Conservation (phyloP, 2,797 vertebrate genomes). For the Rhinoraja longicauda region DNA sequence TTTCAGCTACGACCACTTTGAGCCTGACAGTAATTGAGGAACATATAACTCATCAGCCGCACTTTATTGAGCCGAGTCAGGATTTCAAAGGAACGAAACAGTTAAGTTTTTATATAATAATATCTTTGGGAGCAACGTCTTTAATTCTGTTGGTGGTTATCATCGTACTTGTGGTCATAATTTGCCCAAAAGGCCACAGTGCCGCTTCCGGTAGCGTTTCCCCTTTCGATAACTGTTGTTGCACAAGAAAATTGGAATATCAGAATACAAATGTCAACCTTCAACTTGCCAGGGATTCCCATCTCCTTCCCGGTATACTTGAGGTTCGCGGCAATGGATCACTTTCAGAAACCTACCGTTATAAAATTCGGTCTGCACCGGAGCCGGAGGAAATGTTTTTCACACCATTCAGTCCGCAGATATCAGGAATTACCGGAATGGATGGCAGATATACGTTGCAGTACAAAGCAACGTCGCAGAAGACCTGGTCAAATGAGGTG, state of each 20-base stretch:
- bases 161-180: background rate
- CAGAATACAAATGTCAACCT: background rate
- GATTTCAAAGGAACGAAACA: conserved; percentile 40
- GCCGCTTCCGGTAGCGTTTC: background rate
- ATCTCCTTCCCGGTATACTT: background rate
- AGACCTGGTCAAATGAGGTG: background rate
- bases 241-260: background rate
- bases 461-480: background rate
- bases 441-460: too few species aligned
- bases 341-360: background rate
- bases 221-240: background rate
- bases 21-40: conserved; percentile 55
- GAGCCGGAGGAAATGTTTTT: background rate
- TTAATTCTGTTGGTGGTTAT: conserved; percentile 48
- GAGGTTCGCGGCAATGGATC: background rate
- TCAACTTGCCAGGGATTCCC: background rate
- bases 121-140: conserved; percentile 44
- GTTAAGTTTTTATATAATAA: conserved; percentile 48
- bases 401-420: background rate
- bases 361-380: background rate
- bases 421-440: background rate
- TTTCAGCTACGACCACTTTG: conserved; percentile 55
- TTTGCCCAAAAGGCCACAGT: background rate
- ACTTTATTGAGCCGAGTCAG: background rate
- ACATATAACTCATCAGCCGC: conserved; percentile 30